phyloP scores from a whole-genome alignment of 2,888 invertebrate genomes.

The Periphyllus acericola region DNA sequence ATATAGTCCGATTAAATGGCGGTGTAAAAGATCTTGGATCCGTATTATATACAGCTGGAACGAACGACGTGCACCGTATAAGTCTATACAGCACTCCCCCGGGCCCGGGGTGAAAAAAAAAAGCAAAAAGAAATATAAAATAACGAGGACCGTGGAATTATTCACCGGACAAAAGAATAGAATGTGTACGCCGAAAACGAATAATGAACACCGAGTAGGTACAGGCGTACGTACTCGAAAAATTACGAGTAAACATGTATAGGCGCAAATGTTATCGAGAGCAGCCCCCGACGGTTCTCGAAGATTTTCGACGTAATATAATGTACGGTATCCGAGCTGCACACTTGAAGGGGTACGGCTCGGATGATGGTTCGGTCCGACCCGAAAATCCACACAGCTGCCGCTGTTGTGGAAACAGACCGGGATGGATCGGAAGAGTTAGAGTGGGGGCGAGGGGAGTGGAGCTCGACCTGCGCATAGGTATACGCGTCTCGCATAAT shows the following conservation, averaged over 20 bases:
- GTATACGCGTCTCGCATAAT: constrained; percentile 14
- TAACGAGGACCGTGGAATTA: background rate
- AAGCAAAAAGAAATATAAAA: background rate
- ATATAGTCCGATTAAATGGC: too few species aligned
- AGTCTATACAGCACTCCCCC: background rate
- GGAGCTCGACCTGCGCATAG: background rate
- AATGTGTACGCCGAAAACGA: background rate
- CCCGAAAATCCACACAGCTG: constrained; percentile 59
- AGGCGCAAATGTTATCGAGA: constrained; percentile 6
- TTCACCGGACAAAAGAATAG: constrained; percentile 28
- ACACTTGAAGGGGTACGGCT: constrained; percentile 52
- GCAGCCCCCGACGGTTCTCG: background rate
- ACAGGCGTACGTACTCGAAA: constrained; percentile 1
- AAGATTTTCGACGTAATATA: constrained; percentile 22
- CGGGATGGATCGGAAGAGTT: background rate
- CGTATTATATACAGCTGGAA: too few species aligned
- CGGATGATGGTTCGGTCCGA: background rate
- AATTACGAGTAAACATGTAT: background rate
- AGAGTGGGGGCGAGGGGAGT: background rate
- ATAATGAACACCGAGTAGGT: background rate
- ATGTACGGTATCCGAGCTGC: background rate
- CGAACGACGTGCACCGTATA: too few species aligned
- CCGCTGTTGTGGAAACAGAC: background rate
- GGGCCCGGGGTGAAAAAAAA: background rate
- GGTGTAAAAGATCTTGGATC: too few species aligned